A percentile compares a stretch with the other conserved stretches of the same genome.
phyloP scores from a whole-genome alignment of 1,140 invertebrate genomes.

The Orius insidiosus region DNA sequence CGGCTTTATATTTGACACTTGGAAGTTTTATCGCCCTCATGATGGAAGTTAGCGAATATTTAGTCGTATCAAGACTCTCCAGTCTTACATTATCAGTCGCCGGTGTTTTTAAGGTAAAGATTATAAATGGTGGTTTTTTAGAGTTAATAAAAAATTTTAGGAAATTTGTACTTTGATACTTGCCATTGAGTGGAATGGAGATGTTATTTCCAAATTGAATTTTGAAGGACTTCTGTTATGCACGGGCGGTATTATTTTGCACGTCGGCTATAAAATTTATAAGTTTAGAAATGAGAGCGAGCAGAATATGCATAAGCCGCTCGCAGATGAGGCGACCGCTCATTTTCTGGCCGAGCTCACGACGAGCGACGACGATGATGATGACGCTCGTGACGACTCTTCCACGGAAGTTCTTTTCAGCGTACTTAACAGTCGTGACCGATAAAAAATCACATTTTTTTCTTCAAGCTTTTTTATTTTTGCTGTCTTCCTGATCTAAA shows the following conservation, averaged over 20 bases:
- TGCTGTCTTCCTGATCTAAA: no score
- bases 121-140: neutral
- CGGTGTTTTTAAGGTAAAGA: constrained; percentile 84
- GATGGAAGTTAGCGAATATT: constrained; percentile 89
- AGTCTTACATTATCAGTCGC: constrained; percentile 90
- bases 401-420: constrained; percentile 28
- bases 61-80: constrained; percentile 86
- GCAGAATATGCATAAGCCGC: neutral
- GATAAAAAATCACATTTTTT: constrained; percentile 10
- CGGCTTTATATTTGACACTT: constrained; percentile 26
- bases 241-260: constrained; percentile 70
- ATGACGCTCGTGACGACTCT: constrained; percentile 23
- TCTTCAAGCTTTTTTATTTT: no score
- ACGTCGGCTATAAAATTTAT: constrained; percentile 61
- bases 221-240: constrained; percentile 73
- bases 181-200: constrained; percentile 70
- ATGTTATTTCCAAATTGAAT: constrained; percentile 67
- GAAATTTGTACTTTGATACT: constrained; percentile 77
- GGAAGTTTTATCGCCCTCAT: constrained; percentile 82
- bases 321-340: constrained; percentile 11
- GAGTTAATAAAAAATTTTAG: constrained; percentile 28
- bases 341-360: constrained; percentile 23
- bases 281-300: constrained; percentile 24
- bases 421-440: constrained; percentile 29
- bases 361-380: constrained; percentile 26